Base-by-base conservation (phyloP, 64 coral and sea anemone genomes). In the Montipora foliosa region DNA sequence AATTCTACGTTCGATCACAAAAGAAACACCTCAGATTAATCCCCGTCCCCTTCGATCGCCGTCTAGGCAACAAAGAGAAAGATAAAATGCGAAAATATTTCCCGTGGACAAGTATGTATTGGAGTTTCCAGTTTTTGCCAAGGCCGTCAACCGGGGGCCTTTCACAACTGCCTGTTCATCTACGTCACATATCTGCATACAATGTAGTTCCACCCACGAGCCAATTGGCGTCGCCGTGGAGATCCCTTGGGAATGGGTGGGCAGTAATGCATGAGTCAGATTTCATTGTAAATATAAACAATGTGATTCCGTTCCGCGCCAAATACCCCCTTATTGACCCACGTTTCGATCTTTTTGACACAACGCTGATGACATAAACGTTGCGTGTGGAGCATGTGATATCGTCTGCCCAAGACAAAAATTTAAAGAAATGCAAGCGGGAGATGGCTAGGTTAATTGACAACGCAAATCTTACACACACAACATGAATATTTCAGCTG, bases 171-270 rank as follows among this genome's bases (percentile, higher is more conserved):
- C 44, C 66, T 72, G 68, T 86, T 86, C 62, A 86, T 16, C 82
- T 86, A 86, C 82, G 82, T 86, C 82, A 86, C 10, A 86, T 24
- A 86, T 86, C 66, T 62, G 16, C 19, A 86, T 72, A 86, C 82
- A 86, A 86, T 86, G 7, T 21, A 46, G 70, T 86, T 64, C 82
- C 82, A 45, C 64, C 82, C 82, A 86, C 82, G 62, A 16, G 7
- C 82, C 82, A 86, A 86, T 86, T 64, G 68, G 62, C 3, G 64
- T 71, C 47, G 44, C 66, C 62, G 17, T 86, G 47, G 82, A 86
- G 44, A 86, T 86, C 82, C 82, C 82, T 86, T 86, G 82, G 82
- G 82, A 86, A 86, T 86, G 82, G 82, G 82, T 86, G 82, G 81
- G 82, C 82, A 86, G 67, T 19, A 51, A 86, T 6, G 4, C 44